Percentiles rank a stretch among this genome's conserved stretches.
phyloP scores from a whole-genome alignment of 2,113 vertebrate species.

The Strigops habroptila region DNA sequence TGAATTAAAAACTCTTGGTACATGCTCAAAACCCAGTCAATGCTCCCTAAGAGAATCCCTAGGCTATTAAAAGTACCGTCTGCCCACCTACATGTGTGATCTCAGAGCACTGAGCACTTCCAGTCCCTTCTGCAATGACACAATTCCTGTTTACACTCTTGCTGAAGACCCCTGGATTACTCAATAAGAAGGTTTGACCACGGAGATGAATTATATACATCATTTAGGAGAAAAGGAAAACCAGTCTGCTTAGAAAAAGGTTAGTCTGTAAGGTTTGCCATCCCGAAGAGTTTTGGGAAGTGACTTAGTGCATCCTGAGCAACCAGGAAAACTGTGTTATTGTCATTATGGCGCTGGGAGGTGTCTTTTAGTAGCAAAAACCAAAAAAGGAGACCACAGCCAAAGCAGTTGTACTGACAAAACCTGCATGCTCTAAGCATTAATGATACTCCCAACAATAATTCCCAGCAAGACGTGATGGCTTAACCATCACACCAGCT shows the following conservation, averaged over 20 bases:
- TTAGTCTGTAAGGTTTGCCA: background rate
- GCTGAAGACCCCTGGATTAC: background rate
- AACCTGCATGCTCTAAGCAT: background rate
- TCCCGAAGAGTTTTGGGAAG: background rate
- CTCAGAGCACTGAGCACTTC: slow-evolving; percentile 43
- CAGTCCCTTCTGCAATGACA: slow-evolving; percentile 25
- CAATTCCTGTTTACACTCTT: slow-evolving; percentile 26
- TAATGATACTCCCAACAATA: background rate
- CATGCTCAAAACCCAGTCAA: background rate
- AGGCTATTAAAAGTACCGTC: background rate
- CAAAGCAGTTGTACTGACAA: background rate
- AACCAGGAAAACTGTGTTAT: background rate
- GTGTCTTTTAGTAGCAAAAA: slow-evolving; percentile 17
- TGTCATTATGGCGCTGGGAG: slow-evolving; percentile 15
- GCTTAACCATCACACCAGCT: background rate
- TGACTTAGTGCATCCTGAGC: background rate
- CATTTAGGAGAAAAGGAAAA: background rate
- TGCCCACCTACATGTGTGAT: slow-evolving; percentile 41
- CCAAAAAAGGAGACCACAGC: background rate
- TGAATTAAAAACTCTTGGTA: background rate
- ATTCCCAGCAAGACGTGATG: background rate
- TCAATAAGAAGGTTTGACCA: background rate
- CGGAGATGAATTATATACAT: background rate
- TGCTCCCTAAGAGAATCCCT: background rate
- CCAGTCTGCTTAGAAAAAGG: background rate